Evolutionary conservation across 2,113 vertebrate species (phyloP).

Genomic region (Cephalophus harveyi): DNA sequence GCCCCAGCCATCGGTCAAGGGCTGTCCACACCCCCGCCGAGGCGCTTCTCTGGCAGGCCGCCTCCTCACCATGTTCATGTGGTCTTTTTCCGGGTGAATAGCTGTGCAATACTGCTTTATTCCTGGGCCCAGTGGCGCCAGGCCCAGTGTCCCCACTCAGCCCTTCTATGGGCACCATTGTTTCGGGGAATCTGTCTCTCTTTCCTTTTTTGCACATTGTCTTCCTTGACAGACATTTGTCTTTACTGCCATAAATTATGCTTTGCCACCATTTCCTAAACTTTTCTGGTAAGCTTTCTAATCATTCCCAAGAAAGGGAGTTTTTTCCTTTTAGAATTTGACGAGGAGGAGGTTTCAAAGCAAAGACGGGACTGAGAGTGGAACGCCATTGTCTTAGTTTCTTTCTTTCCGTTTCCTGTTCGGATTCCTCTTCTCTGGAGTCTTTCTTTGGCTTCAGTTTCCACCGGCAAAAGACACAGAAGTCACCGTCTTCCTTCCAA

Average conservation of each 20-base stretch:
- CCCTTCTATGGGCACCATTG: accelerated
- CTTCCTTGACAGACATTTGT: not conserved
- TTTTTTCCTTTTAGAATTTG: not conserved
- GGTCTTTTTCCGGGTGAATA: not conserved
- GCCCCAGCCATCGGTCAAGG: not conserved
- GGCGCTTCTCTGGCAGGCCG: accelerated
- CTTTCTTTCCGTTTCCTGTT: not conserved
- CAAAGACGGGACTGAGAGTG: accelerated
- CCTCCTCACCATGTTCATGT: accelerated
- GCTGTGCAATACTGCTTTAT: not conserved
- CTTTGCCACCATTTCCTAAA: not conserved
- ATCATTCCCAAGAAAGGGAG: not conserved
- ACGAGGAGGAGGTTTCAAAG: not conserved
- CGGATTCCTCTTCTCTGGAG: accelerated
- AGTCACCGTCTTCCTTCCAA: accelerated
- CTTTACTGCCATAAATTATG: not conserved
- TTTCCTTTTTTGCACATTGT: not conserved
- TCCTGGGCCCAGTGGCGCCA: accelerated
- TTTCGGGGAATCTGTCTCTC: not conserved
- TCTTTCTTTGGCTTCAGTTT: accelerated
- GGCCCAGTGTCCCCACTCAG: not conserved
- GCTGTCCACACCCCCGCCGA: accelerated
- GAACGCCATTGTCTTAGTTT: accelerated
- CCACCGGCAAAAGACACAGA: accelerated
- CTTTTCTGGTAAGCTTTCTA: not conserved